phyloP scores from a whole-genome alignment of 2,113 vertebrate genomes.

The Chitala chitala region DNA sequence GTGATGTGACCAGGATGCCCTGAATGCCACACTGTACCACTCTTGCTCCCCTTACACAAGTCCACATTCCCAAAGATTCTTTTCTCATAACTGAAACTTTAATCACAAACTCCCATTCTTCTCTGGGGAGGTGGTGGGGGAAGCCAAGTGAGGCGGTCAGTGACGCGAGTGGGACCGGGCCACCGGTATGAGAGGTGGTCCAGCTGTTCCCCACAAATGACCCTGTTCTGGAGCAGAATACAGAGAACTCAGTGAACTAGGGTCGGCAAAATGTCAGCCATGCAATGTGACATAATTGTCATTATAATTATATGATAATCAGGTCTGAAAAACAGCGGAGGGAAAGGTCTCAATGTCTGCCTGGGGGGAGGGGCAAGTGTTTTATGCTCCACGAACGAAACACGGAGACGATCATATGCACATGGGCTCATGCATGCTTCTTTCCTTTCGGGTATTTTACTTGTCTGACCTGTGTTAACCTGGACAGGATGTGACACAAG shows the following conservation, averaged over 20 bases:
- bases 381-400: not conserved
- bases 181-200: not conserved
- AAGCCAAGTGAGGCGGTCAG: not conserved
- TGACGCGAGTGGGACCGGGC: not conserved
- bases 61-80: conserved; percentile 16
- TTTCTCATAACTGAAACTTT: not conserved
- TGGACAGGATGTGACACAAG: conserved; percentile 2
- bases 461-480: not conserved
- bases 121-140: not conserved
- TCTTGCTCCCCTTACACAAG: not conserved
- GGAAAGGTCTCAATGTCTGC: not conserved
- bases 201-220: not conserved
- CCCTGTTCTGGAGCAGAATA: not conserved
- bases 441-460: not conserved
- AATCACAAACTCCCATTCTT: conserved; percentile 15
- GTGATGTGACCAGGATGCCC: not conserved
- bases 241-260: not conserved
- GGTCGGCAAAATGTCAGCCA: not conserved
- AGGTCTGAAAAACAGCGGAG: not conserved
- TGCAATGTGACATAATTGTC: conserved; percentile 6
- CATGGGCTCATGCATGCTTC: not conserved
- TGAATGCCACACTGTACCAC: conserved; percentile 1
- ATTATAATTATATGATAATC: conserved; percentile 16
- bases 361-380: not conserved
- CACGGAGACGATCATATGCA: not conserved